These are phyloP conservation scores for Gambusia holbrooki DNA, from an alignment of 2,113 vertebrate genomes.

Conservation along the genomic window DNA sequence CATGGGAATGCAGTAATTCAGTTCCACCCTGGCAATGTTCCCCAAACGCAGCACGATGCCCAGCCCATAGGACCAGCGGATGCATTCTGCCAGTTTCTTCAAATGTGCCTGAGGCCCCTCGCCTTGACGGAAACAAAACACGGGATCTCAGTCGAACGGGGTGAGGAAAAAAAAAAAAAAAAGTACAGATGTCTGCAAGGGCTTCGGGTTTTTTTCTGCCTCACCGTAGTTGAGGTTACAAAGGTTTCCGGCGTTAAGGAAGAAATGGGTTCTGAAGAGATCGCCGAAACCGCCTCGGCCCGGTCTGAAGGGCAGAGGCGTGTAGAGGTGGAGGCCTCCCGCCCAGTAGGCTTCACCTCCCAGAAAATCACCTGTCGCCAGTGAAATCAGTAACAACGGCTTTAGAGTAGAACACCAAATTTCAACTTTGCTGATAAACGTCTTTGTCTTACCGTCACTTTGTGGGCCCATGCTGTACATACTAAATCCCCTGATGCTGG, in stretches of 20 bases:
- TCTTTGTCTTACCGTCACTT: conserved; percentile 87
- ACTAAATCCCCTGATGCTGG: conserved; percentile 96
- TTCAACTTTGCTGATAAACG: not conserved
- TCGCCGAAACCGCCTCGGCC: conserved; percentile 93
- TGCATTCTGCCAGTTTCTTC: conserved; percentile 87
- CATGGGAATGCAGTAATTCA: conserved; percentile 98
- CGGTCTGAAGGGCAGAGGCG: conserved; percentile 94
- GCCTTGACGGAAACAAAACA: conserved; percentile 74
- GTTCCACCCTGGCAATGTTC: conserved; percentile 94
- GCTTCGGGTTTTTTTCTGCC: conserved; percentile 7
- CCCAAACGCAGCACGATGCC: conserved; percentile 93
- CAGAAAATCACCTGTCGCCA: conserved; percentile 90
- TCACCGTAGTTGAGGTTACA: conserved; percentile 97
- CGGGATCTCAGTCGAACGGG: not conserved
- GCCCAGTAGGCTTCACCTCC: conserved; percentile 97
- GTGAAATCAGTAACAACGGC: conserved; percentile 34
- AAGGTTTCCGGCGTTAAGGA: conserved; percentile 97
- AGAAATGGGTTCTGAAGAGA: conserved; percentile 96
- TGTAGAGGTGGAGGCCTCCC: conserved; percentile 92
- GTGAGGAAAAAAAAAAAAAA: not conserved
- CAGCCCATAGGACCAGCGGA: conserved; percentile 95
- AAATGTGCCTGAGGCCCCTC: conserved; percentile 92
- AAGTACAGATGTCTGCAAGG: not conserved
- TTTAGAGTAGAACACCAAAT: conserved; percentile 23
- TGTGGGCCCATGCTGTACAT: conserved; percentile 99